phyloP scores from a whole-genome alignment of 2,113 vertebrate genomes.

The Pardalotus punctatus region DNA sequence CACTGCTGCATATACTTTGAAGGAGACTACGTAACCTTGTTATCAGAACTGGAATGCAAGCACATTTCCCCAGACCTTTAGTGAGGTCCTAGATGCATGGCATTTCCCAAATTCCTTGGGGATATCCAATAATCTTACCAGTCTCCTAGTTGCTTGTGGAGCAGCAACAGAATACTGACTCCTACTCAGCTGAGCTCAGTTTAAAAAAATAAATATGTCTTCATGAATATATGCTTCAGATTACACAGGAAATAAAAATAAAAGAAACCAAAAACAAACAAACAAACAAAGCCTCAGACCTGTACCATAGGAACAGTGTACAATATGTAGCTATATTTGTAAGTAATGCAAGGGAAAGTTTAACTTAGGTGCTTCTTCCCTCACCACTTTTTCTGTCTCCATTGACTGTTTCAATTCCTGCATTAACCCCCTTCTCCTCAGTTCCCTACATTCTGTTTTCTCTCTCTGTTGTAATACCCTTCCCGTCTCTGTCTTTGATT shows the following conservation, averaged over 20 bases:
- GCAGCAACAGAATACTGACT: neutral
- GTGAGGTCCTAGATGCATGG: neutral
- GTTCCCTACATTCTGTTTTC: neutral
- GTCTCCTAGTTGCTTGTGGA: neutral
- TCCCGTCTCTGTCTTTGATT: neutral
- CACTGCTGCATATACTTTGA: neutral
- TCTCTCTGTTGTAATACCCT: neutral
- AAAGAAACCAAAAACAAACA: neutral
- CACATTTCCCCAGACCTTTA: neutral
- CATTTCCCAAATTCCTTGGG: conserved; percentile 19
- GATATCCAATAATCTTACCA: neutral
- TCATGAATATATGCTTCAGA: neutral
- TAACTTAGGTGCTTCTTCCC: neutral
- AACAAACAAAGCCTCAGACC: neutral
- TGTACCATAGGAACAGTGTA: neutral
- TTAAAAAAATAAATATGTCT: neutral
- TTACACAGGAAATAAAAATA: neutral
- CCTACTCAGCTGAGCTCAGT: neutral
- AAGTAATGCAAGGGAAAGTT: neutral
- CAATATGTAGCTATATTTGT: neutral
- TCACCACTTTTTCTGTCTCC: neutral
- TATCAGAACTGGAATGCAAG: neutral
- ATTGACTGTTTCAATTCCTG: neutral
- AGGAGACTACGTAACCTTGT: neutral
- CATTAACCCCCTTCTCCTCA: neutral